phyloP scores from a whole-genome alignment of 2,888 invertebrate genomes.

The Lordiphosa andalusiaca region DNA sequence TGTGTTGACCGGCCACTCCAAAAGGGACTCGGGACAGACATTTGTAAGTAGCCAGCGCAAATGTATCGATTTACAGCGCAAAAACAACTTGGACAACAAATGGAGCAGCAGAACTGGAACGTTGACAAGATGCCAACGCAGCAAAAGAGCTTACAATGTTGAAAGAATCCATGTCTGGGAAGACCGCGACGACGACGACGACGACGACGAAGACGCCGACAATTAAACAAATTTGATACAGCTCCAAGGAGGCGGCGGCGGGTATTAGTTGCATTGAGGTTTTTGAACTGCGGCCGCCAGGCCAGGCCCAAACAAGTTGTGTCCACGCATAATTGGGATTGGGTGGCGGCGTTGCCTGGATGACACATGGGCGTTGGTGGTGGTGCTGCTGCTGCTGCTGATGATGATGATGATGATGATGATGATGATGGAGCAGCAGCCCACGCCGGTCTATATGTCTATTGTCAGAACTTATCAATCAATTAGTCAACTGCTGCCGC shows the following conservation, averaged over 20 bases:
- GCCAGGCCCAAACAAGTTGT: constrained; percentile 34
- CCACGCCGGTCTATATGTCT: no score
- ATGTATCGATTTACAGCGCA: constrained; percentile 72
- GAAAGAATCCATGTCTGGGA: constrained; percentile 60
- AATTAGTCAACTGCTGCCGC: constrained; percentile 44
- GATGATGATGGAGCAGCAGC: no score
- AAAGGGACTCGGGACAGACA: constrained; percentile 1
- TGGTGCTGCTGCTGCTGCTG: no score
- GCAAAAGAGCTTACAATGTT: constrained; percentile 71
- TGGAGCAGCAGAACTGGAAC: constrained; percentile 40
- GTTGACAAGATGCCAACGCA: constrained; percentile 68
- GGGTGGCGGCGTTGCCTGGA: constrained; percentile 1
- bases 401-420: background rate
- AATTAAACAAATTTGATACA: constrained; percentile 73
- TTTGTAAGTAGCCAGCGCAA: constrained; percentile 45
- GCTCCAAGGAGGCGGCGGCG: constrained; percentile 21
- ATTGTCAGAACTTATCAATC: constrained; percentile 15
- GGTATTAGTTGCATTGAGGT: constrained; percentile 30
- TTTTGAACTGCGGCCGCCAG: constrained; percentile 51
- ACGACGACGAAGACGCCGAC: constrained; percentile 35
- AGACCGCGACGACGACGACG: constrained; percentile 46
- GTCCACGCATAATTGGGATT: constrained; percentile 60
- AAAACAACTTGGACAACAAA: constrained; percentile 63
- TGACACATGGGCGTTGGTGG: no score
- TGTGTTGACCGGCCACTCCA: constrained; percentile 15